Evolutionary conservation across 1,140 invertebrate species (phyloP), one percentile per base, ranked within the genome.

Genomic region (Fopius arisanus): DNA sequence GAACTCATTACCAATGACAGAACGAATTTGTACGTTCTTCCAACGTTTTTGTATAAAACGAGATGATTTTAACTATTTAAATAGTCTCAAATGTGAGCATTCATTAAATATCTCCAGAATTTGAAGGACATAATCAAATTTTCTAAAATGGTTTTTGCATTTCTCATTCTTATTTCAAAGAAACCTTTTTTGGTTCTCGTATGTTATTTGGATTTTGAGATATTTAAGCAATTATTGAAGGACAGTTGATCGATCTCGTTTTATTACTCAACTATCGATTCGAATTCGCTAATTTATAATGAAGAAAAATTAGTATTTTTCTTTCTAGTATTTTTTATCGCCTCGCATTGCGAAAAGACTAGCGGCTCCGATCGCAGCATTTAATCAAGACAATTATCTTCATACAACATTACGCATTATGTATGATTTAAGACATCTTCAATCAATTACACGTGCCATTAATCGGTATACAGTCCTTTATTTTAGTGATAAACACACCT

Each of bases 21-120:
- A 19, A 51, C 37, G 16, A 63, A 28, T 2, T 19, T 37, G 63
- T 74, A 41, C 59, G 65, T 51, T 72, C 28, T 76, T 63, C 37
- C 68, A 51, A 59, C 19, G 3, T 10, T 37, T 37, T 12, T 1
- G 29, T 4, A 19, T 31, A 7, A 7, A 31, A 3, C 29, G 29
- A 31, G 7, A 31, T 31, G 29, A 31, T 31, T 31, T 31, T 31
- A 7, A 3, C 29, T 31, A 31, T 31, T 31, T 31, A 31, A 31
- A 31, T 7, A 4, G 29, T 31, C 29, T 4, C 29, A 31, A 31
- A 31, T 31, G n/a, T n/a, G n/a, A n/a, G n/a, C n/a, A n/a, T n/a
- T n/a, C n/a, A n/a, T n/a, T n/a, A n/a, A n/a, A n/a, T n/a, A n/a
- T n/a, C n/a, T n/a, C n/a, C n/a, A n/a, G n/a, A n/a, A n/a, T n/a